Percentiles rank a stretch among this genome's conserved stretches.
phyloP scores from a whole-genome alignment of 2,797 vertebrate species.

The Sebastiscus tertius region DNA sequence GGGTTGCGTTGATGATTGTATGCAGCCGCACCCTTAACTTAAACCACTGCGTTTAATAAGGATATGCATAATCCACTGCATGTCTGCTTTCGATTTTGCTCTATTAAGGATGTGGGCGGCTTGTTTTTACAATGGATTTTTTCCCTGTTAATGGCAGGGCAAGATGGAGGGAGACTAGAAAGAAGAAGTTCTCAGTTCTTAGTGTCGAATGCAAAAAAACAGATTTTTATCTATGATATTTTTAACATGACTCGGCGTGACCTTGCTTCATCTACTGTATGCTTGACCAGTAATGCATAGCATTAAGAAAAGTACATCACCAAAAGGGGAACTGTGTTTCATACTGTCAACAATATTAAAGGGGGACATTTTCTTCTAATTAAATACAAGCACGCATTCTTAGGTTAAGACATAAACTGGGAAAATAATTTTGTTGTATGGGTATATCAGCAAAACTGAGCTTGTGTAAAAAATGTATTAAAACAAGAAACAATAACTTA shows the following conservation, averaged over 20 bases:
- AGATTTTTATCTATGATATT: slow-evolving; percentile 1
- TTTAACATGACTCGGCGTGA: not conserved
- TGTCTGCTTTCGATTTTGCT: slow-evolving; percentile 33
- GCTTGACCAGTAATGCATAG: slow-evolving; percentile 7
- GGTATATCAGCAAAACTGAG: not conserved
- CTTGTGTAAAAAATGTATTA: not conserved
- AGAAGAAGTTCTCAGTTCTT: not conserved
- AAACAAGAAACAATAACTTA: not conserved
- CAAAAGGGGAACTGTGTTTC: not conserved
- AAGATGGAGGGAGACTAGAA: not conserved
- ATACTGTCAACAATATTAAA: not conserved
- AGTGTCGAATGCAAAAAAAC: not conserved
- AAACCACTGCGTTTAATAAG: slow-evolving; percentile 43
- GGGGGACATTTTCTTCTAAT: not conserved
- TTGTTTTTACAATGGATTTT: slow-evolving; percentile 14
- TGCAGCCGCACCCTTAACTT: slow-evolving; percentile 43
- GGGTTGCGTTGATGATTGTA: slow-evolving; percentile 38
- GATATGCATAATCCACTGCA: slow-evolving; percentile 36
- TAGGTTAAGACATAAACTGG: not conserved
- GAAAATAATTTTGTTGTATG: not conserved
- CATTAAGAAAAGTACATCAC: not conserved
- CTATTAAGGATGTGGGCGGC: slow-evolving; percentile 11
- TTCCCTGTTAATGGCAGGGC: not conserved
- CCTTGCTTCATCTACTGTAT: not conserved
- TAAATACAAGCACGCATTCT: not conserved